Base-by-base conservation (phyloP, 2,888 invertebrate species). In the Labia minor region DNA sequence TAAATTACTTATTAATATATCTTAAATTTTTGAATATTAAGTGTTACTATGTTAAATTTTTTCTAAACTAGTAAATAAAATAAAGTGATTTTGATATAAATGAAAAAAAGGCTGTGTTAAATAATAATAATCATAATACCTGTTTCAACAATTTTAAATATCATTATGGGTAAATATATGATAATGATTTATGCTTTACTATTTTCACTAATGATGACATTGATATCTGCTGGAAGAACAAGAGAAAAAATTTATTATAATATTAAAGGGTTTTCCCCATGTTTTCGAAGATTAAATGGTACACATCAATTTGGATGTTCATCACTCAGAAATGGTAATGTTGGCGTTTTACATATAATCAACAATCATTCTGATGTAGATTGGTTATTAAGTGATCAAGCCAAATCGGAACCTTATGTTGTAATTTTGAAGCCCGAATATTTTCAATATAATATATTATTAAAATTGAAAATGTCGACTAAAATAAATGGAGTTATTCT, bases 261-360 rank as follows among this genome's bases (percentile, higher is more conserved):
- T 11, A 85, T 94, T 66, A 81, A 83, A 72, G 89, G 87, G 63
- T 83, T 85, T 63, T 81, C 84, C 67, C 86, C 88, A 65, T 98
- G 98, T 80, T 94, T 94, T 76, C 84, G 95, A 70, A 83, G 94
- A 69, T 80, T 97, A 70, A 97, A 97, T 83, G 95, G 89, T 68
- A 97, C 97, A 11, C 92, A 95, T 80, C 93, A 96, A 79, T 88
- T 89, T 72, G 98, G 98, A 69, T 98, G 97, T 81, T 63, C 74
- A 91, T 91, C 92, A 26, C 79, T 82, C 70, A 81, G 85, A 67
- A 84, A 83, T 64, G 95, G 95, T 33, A 90, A 90, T 69, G 89
- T 91, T 16, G 95, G 95, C 18, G 89, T 90, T 1, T 81, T 96
- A 8, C 90, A 94, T 73, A 80, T 89, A 72, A 80, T 95, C 61